Conservation (phyloP, 2,888 invertebrate genomes). For the Rhamphomyia laevipes region DNA sequence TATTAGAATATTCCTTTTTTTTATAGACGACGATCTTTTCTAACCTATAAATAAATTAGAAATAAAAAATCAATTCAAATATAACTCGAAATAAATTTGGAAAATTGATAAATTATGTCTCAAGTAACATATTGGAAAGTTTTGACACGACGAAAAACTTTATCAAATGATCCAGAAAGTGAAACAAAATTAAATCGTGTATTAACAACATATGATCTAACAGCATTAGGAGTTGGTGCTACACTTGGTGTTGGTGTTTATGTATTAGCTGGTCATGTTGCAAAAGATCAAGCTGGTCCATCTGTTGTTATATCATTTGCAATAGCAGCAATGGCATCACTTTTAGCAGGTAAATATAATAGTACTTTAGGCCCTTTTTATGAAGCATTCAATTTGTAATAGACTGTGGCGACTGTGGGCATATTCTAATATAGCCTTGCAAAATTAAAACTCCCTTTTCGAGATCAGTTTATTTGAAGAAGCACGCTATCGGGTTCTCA, state of each 20-base stretch:
- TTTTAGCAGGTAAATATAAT: constrained; percentile 58
- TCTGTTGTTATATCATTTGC: constrained; percentile 75
- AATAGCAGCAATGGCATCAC: constrained; percentile 74
- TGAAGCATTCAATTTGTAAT: too few relatives aligned
- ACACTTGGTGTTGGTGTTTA: constrained; percentile 84
- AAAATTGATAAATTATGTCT: constrained; percentile 20
- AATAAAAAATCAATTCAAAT: too few relatives aligned
- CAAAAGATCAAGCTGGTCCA: constrained; percentile 67
- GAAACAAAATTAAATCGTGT: constrained; percentile 32
- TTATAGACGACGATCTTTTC: too few relatives aligned
- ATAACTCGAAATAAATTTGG: too few relatives aligned
- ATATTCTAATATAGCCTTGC: too few relatives aligned
- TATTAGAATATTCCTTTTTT: too few relatives aligned
- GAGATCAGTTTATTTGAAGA: too few relatives aligned
- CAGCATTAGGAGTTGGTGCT: constrained; percentile 66
- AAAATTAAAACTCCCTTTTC: too few relatives aligned
- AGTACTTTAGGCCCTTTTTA: background rate
- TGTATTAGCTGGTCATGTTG: constrained; percentile 71
- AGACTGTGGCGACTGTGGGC: too few relatives aligned
- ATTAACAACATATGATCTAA: constrained; percentile 48
- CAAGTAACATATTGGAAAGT: constrained; percentile 32
- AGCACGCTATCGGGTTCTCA: too few relatives aligned
- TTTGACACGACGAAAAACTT: constrained; percentile 30
- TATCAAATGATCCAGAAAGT: constrained; percentile 23
- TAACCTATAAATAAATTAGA: too few relatives aligned